Evolutionary conservation across 1,140 invertebrate genomes (phyloP), one percentile per base, ranked within the genome.

Genomic region (Kradibia gibbosae): DNA sequence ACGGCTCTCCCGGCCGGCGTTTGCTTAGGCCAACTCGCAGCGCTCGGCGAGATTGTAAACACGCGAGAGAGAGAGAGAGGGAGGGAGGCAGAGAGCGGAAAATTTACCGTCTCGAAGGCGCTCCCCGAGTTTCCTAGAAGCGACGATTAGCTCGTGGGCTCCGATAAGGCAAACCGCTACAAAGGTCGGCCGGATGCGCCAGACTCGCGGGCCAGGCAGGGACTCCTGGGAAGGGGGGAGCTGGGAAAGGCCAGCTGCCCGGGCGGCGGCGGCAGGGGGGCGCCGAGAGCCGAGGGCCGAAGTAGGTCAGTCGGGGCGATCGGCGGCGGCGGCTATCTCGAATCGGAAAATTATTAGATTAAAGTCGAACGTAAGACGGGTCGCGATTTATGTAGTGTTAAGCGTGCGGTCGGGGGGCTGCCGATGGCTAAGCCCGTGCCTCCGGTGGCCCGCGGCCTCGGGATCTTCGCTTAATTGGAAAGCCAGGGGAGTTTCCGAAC

Each of bases 381-480:
- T 85, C 78, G 81, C 86, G 86, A 90, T 91, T 91, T 90, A 91
- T 91, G 90, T 91, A 91, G 90, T 91, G 90, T 91, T 91, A 91
- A 91, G 90, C 88, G 87, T 89, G 88, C 87, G 89, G 88, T 87
- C 87, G 87, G 84, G 83, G 85, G 82, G 84, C 34, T 17, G 4
- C 31, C 62, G 25, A 25, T 10, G 7, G 4, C 11, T 8, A 25
- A 7, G 28, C n/a, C 53, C 42, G 5, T 2, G 11, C 55, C 22
- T 0, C n/a, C 34, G 53, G 34, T 7, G 10, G 17, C 36, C 83
- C 84, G 55, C 71, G 53, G 57, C 34, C 60, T 50, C 60, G 85
- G 86, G 88, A 88, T 90, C 90, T 89, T 88, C 86, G 86, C 87
- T 91, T 91, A 91, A 91, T 91, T 91, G 90, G 90, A 91, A 90